Conservation (phyloP, 2,888 invertebrate genomes). For the Beris chalybata region DNA sequence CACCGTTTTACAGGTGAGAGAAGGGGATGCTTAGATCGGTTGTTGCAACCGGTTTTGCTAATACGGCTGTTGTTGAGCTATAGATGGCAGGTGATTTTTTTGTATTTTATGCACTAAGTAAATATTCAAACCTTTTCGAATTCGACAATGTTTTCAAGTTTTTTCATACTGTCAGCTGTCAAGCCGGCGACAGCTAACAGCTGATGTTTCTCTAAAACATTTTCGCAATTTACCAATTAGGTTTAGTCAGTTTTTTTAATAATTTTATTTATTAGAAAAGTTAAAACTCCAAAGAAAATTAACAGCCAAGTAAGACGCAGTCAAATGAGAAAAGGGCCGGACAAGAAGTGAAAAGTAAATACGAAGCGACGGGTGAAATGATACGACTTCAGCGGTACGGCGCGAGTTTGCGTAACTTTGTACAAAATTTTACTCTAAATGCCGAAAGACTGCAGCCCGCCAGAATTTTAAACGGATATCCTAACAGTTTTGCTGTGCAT, state of each 20-base stretch:
- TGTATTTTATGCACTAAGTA: too few relatives aligned
- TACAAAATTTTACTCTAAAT: slow-evolving; percentile 8
- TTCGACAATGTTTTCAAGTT: too few relatives aligned
- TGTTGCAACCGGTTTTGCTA: too few relatives aligned
- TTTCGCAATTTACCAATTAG: slow-evolving; percentile 9
- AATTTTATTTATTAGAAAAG: not conserved
- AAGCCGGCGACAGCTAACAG: not conserved
- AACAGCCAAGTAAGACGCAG: not conserved
- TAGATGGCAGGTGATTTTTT: too few relatives aligned
- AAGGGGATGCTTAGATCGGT: too few relatives aligned
- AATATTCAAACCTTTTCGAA: too few relatives aligned
- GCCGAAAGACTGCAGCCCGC: not conserved
- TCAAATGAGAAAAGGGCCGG: not conserved
- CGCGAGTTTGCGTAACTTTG: slow-evolving; percentile 1
- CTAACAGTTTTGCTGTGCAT: not conserved
- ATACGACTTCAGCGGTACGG: slow-evolving; percentile 5
- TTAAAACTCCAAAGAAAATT: not conserved
- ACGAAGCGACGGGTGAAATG: slow-evolving; percentile 1
- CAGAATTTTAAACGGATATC: not conserved
- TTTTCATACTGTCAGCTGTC: too few relatives aligned
- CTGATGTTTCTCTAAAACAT: not conserved
- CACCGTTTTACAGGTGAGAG: too few relatives aligned
- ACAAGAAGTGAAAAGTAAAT: not conserved
- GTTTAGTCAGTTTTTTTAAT: slow-evolving; percentile 14
- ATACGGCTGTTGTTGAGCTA: too few relatives aligned